Percentiles rank a stretch among this genome's conserved stretches.
These are phyloP conservation scores for Grammomys dolichurus DNA, from an alignment of 2,113 vertebrate genomes.

Conservation along the genomic window DNA sequence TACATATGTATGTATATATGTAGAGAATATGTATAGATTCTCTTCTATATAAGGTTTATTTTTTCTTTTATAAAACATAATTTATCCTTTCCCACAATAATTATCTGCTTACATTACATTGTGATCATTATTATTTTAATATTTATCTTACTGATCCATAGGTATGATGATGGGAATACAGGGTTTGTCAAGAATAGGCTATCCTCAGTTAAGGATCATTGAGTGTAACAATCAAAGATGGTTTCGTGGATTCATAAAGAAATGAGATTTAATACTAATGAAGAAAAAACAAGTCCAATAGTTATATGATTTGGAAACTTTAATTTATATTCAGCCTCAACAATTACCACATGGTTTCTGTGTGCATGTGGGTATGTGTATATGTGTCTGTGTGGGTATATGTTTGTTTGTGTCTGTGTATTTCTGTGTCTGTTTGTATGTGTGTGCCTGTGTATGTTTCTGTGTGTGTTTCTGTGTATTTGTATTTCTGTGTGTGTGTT, in stretches of 20 bases:
- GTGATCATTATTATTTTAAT: constrained; percentile 9
- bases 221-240: not conserved
- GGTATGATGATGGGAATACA: not conserved
- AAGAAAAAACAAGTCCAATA: not conserved
- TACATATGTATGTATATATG: not conserved
- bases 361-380: not conserved
- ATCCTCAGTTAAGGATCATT: constrained; percentile 32
- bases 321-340: not conserved
- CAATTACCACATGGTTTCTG: not conserved
- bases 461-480: no score
- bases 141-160: not conserved
- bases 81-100: not conserved
- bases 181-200: constrained; percentile 18
- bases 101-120: not conserved
- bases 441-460: no score
- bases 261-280: not conserved
- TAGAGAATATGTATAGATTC: not conserved
- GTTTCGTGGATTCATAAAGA: constrained; percentile 28
- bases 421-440: no score
- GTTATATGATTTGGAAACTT: not conserved
- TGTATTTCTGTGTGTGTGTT: not conserved
- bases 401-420: no score
- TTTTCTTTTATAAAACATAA: not conserved
- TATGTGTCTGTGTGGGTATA: no score
- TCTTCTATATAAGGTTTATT: not conserved